These are phyloP conservation scores for Sialis fuliginosa DNA, from an alignment of 2,888 invertebrate species.

Conservation along the genomic window DNA sequence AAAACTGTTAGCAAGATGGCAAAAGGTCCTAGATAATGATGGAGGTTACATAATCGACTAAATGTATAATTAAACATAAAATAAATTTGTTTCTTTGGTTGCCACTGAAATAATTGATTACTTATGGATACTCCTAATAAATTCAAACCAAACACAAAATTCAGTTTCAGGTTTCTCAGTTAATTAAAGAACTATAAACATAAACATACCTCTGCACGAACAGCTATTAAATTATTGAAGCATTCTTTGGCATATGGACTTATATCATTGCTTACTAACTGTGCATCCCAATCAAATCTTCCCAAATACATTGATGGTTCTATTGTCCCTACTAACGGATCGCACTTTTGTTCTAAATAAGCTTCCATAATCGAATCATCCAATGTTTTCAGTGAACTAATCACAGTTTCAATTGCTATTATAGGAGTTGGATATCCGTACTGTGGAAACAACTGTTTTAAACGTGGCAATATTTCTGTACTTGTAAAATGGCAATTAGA, in stretches of 20 bases:
- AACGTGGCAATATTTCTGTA: slow-evolving; percentile 50
- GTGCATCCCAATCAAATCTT: slow-evolving; percentile 68
- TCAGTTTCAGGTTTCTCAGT: not conserved
- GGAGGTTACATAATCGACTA: no score
- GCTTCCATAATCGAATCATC: slow-evolving; percentile 55
- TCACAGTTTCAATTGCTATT: slow-evolving; percentile 47
- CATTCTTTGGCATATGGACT: slow-evolving; percentile 81
- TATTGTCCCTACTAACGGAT: slow-evolving; percentile 88
- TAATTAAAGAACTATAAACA: slow-evolving; percentile 2
- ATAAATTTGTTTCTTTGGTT: no score
- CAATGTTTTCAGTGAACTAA: slow-evolving; percentile 38
- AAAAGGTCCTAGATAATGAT: no score
- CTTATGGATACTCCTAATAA: no score
- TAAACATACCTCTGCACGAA: slow-evolving; percentile 50
- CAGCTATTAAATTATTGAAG: slow-evolving; percentile 60
- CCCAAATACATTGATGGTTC: slow-evolving; percentile 93
- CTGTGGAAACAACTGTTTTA: slow-evolving; percentile 46
- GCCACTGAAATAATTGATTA: no score
- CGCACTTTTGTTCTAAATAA: slow-evolving; percentile 78
- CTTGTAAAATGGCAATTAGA: slow-evolving; percentile 80
- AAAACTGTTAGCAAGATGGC: no score
- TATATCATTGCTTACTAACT: slow-evolving; percentile 56
- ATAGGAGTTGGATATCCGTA: slow-evolving; percentile 61
- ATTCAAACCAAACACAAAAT: no score
- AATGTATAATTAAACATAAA: no score